phyloP scores from a whole-genome alignment of 2,888 invertebrate genomes.

The Troides helena region DNA sequence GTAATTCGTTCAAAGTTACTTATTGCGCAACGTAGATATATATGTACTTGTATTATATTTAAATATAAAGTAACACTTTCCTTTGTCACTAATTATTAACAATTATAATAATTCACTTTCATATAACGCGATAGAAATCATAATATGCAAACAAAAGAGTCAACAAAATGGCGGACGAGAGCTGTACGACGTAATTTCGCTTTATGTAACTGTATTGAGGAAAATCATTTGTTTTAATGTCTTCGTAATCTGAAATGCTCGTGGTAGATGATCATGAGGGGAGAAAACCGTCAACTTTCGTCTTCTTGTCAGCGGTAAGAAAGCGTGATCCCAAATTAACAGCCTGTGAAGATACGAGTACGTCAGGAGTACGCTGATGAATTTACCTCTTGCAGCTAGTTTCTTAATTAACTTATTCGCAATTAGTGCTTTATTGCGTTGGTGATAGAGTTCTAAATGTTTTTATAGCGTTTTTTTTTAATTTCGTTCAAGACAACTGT shows the following conservation, averaged over 20 bases:
- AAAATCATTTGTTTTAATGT: conserved; percentile 12
- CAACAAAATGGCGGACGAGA: not conserved
- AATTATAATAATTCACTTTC: conserved; percentile 10
- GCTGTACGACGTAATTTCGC: not conserved
- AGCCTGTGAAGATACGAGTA: conserved; percentile 48
- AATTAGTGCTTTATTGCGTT: conserved; percentile 11
- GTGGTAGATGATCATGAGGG: conserved; percentile 9
- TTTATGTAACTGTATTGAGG: conserved; percentile 4
- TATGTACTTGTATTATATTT: too few relatives aligned
- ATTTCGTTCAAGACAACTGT: too few relatives aligned
- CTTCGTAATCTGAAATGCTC: conserved; percentile 1
- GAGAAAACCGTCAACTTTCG: conserved; percentile 24
- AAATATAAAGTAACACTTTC: too few relatives aligned
- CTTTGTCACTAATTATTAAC: not conserved
- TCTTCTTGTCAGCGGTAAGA: conserved; percentile 46
- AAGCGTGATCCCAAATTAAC: conserved; percentile 75
- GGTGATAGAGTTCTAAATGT: too few relatives aligned
- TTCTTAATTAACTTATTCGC: conserved; percentile 26
- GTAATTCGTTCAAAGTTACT: too few relatives aligned
- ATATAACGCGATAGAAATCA: conserved; percentile 7
- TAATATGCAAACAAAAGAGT: conserved; percentile 1
- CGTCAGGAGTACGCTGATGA: conserved; percentile 17
- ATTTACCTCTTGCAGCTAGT: conserved; percentile 10
- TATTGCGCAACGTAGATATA: too few relatives aligned
- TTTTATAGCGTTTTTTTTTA: too few relatives aligned